A percentile compares a stretch with the other conserved stretches of the same genome.
Evolutionary conservation across 2,888 invertebrate genomes (phyloP).

Genomic region (Idaea biselata): DNA sequence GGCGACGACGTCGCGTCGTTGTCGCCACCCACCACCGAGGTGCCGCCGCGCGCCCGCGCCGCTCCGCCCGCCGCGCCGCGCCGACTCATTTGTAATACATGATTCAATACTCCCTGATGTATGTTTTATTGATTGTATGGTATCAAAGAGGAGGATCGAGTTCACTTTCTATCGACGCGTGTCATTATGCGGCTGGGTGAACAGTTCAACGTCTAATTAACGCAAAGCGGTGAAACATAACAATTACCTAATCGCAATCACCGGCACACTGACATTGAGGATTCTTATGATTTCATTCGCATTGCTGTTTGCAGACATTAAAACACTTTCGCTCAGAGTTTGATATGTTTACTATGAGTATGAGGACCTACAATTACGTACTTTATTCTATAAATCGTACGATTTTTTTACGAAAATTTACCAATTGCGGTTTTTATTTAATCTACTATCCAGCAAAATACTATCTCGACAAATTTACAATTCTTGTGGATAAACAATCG

Average conservation of each 20-base stretch:
- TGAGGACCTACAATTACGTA: too few relatives aligned
- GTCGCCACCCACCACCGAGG: constrained; percentile 29
- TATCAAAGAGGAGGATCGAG: constrained; percentile 36
- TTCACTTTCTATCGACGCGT: constrained; percentile 56
- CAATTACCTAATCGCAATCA: constrained; percentile 50
- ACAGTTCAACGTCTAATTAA: constrained; percentile 45
- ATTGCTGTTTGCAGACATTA: constrained; percentile 31
- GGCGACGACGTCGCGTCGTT: constrained; percentile 33
- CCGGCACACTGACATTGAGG: constrained; percentile 58
- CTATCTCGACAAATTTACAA: too few relatives aligned
- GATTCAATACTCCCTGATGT: constrained; percentile 37
- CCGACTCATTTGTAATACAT: constrained; percentile 52
- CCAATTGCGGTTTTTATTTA: background rate
- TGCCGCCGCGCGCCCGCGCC: constrained; percentile 26
- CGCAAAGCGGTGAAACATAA: constrained; percentile 57
- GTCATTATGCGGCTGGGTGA: constrained; percentile 46
- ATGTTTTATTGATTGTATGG: constrained; percentile 33
- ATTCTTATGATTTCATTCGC: constrained; percentile 49
- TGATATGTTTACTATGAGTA: background rate
- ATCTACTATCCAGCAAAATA: too few relatives aligned
- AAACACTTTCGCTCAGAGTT: background rate
- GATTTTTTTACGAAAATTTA: background rate
- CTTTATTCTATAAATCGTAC: background rate
- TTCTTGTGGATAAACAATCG: too few relatives aligned
- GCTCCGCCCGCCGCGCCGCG: too few relatives aligned